A percentile compares a stretch with the other conserved stretches of the same genome.
phyloP scores from a whole-genome alignment of 2,113 vertebrate species.

The Tyto alba region DNA sequence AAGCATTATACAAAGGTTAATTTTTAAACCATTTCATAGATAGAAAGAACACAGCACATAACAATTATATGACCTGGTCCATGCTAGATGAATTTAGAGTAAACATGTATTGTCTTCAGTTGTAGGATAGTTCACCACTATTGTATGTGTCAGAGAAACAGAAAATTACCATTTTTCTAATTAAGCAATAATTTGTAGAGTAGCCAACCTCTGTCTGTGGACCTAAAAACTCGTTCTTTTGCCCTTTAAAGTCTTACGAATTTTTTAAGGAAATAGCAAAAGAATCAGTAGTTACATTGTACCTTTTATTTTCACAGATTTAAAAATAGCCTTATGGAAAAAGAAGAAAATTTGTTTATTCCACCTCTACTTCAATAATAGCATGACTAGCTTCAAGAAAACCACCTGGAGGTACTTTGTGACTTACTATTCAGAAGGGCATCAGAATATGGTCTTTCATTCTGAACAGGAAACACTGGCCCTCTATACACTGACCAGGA shows the following conservation, averaged over 20 bases:
- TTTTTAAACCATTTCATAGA: background rate
- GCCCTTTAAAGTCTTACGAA: fast-evolving
- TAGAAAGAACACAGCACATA: background rate
- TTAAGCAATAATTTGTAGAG: background rate
- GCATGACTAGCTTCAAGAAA: background rate
- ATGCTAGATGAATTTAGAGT: background rate
- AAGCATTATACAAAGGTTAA: background rate
- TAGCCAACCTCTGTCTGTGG: background rate
- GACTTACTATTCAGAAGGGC: background rate
- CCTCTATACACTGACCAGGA: background rate
- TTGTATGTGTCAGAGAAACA: background rate
- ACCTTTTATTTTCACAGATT: background rate
- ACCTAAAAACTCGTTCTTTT: background rate
- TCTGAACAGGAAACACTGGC: background rate
- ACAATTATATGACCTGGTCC: background rate
- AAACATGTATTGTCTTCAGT: background rate
- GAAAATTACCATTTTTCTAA: background rate
- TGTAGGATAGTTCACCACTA: background rate
- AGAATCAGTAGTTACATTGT: background rate
- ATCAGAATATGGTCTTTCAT: background rate
- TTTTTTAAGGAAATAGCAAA: background rate
- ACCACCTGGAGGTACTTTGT: background rate
- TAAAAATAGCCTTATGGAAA: background rate
- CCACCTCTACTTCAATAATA: background rate
- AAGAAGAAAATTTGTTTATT: background rate